Evolutionary conservation across 2,113 vertebrate genomes (phyloP).

Genomic region (Eulemur macaco): DNA sequence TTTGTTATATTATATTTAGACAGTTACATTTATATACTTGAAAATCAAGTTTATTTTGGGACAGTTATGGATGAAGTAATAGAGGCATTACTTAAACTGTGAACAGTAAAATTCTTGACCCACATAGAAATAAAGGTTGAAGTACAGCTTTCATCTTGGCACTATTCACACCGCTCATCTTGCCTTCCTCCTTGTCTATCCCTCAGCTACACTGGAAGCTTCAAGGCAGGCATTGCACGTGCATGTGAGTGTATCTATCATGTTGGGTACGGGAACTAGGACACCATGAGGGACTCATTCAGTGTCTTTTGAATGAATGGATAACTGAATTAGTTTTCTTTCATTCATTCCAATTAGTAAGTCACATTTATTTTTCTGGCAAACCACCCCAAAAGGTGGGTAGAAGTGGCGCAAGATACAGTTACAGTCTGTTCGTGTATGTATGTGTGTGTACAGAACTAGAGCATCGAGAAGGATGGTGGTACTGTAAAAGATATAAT

Average conservation of each 20-base stretch:
- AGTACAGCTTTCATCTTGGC: background rate
- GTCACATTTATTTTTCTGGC: background rate
- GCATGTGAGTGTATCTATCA: too few relatives aligned
- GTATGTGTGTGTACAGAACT: background rate
- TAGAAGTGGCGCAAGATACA: background rate
- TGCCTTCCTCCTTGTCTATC: background rate
- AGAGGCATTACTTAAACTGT: background rate
- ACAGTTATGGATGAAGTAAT: background rate
- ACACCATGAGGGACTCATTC: background rate
- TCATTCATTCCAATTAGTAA: background rate
- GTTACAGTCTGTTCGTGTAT: background rate
- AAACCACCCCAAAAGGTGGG: background rate
- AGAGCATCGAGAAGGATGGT: background rate
- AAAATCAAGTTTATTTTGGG: slow-evolving; percentile 47
- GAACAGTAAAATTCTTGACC: background rate
- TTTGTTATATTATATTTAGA: slow-evolving; percentile 35
- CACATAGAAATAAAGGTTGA: background rate
- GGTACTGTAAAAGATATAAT: background rate
- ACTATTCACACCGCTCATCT: background rate
- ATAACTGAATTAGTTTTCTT: background rate
- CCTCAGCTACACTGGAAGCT: background rate
- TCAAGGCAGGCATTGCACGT: background rate
- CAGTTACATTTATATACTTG: background rate
- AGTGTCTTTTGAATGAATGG: background rate
- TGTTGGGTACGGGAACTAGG: background rate